Base-by-base conservation (phyloP, 2,888 invertebrate genomes). In the Mactromeris polynyma region DNA sequence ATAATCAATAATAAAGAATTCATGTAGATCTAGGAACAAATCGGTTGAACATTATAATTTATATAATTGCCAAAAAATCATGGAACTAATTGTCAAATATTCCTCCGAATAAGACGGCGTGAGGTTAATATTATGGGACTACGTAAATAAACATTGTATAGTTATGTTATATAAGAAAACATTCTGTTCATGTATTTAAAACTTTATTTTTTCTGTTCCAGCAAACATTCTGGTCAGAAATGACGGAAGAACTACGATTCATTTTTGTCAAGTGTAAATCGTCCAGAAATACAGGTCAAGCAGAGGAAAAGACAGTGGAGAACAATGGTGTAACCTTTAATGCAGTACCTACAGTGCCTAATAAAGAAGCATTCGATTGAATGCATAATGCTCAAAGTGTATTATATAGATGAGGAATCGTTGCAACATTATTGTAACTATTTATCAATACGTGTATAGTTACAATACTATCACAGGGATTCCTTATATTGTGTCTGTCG, bases 151-250 rank as follows among this genome's bases (percentile, higher is more conserved):
- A n/a, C n/a, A n/a, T n/a, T n/a, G n/a, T n/a, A n/a, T n/a, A n/a
- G n/a, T n/a, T n/a, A n/a, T 46, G 1, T 46, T 46, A 9, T 14
- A 7, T 46, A 17, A 46, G 46, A 11, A 46, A 3, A 46, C 46
- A 9, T 11, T 46, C 17, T 46, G 17, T 46, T 11, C 46, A 46
- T 46, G 46, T 14, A 11, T 46, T 42, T 7, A 7, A 42, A 42
- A 42, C 46, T 46, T 17, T 38, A 84, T 14, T 80, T 11, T 86
- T 83, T 80, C 84, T 73, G 81, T 93, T 96, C 42, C 96, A 98
- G 96, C 98, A 99, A 97, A 98, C 99, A 0, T 97, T 99, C 82
- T 99, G 99, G 97, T 98, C 98, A 73, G 99, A 99, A 97, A 99
- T 99, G 98, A 98, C 98, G 0, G 98, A 99, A 97, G 99, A 99